Evolutionary conservation across 2,113 vertebrate species (phyloP), one percentile per base, ranked within the genome.

Genomic region (Eolophus roseicapilla): DNA sequence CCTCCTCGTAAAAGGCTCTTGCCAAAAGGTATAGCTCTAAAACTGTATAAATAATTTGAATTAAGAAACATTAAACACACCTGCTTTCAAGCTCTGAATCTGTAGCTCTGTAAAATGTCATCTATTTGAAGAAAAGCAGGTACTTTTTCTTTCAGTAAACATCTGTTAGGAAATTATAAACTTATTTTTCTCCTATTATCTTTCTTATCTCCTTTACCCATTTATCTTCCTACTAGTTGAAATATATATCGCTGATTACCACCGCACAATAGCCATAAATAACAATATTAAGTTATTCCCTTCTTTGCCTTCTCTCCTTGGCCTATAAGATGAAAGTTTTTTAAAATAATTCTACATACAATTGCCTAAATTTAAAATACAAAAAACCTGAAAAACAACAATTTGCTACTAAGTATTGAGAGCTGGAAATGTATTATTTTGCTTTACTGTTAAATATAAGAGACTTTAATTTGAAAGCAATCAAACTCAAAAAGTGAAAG

Each of bases 61-160:
- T 92, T 86, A 83, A 83, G 59, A 28, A 33, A 75, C 44, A 55
- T 69, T 82, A 92, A 95, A 90, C 63, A 59, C 59, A 91, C 43
- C 71, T 92, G 74, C 67, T 88, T 93, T 93, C 73, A 94, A 77
- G 63, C 31, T 77, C 35, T 92, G 50, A 83, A 91, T 89, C 6
- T 35, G 49, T 24, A 68, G 44, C 20, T 90, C 89, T 63, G 28
- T 62, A 79, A 79, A 96, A 86, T 68, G 44, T 87, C 8, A 70
- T 37, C 13, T 57, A 27, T 89, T 62, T 35, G 80, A 86, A 80
- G 39, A 93, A 92, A 71, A 86, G 43, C 20, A 85, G 37, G 9
- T 53, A 16, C 41, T 82, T 93, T 89, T 92, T 86, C 52, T 79
- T 86, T 78, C 28, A 55, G 47, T 57, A 94, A 96, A 92, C 13